Evolutionary conservation across 2,797 vertebrate species (phyloP), one percentile per base, ranked within the genome.

Genomic region (Pachyuromys duprasi): DNA sequence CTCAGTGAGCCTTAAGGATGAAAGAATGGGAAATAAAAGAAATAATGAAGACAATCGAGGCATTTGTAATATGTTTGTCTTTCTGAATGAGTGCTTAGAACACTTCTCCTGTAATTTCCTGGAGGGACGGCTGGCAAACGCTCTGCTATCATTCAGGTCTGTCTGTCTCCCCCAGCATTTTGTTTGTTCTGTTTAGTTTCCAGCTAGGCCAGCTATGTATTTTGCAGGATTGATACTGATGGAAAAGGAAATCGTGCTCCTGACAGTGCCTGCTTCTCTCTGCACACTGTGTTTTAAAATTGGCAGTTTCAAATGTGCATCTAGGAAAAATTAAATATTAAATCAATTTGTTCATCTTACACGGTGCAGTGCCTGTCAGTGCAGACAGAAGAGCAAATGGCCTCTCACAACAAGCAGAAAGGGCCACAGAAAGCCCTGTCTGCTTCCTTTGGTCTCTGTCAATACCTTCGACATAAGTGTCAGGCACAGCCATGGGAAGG

Each of bases 11-110:
- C 28, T 76, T 39, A 9, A 13, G 13, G 36, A 0, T 53, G 4
- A 55, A 89, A 74, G 69, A 86, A 14, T 42, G 18, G 60, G 31
- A 80, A 95, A 83, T 13, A 14, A 75, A 81, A 86, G 69, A 60
- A 88, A 79, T n/a, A 82, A 86, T 24, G 63, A 8, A 90, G 78
- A n/a, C 69, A 57, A 93, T 53, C 81, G 88, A 90, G 36, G 80
- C 79, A 18, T 49, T 89, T 89, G 20, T 28, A 63, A 78, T 1
- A 14, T 70, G 36, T 53, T 60, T 55, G 28, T 82, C 49, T 74
- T 69, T 94, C 72, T 36, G 83, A 87, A 95, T 6, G 33, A 94
- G 72, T 72, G 72, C 60, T 65, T 87, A 33, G 11, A 86, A 91
- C 6, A 31, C 55, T 18, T 84, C 60, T 49, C 57, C 45, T 89